phyloP scores from a whole-genome alignment of 2,113 vertebrate species.

The Thalassoma bifasciatum region DNA sequence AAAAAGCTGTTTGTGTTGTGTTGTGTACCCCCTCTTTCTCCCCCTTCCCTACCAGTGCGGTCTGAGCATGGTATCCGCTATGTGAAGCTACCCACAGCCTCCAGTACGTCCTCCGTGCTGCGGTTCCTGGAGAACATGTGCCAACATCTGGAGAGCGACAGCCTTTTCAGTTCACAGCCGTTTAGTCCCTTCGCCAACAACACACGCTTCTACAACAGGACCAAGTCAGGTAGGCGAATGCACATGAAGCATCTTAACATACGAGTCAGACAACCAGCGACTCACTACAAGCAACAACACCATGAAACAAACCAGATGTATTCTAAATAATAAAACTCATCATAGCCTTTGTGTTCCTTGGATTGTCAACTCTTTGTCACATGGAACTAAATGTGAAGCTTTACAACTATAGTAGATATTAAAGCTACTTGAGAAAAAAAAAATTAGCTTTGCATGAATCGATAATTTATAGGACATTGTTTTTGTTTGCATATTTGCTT shows the following conservation, averaged over 20 bases:
- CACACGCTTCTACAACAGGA: conserved; percentile 73
- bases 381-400: too few relatives aligned
- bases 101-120: conserved; percentile 94
- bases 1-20: conserved; percentile 35
- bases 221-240: conserved; percentile 76
- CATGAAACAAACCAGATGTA: too few relatives aligned
- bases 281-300: too few relatives aligned
- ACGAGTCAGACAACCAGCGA: too few relatives aligned
- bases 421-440: too few relatives aligned
- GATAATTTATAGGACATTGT: too few relatives aligned
- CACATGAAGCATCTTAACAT: background rate
- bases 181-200: conserved; percentile 86
- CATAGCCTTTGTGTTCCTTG: too few relatives aligned
- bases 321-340: too few relatives aligned
- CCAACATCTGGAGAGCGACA: conserved; percentile 93
- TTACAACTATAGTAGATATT: too few relatives aligned
- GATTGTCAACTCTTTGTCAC: too few relatives aligned
- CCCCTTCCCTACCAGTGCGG: conserved; percentile 83
- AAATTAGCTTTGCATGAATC: too few relatives aligned
- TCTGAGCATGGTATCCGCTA: conserved; percentile 92
- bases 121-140: conserved; percentile 96
- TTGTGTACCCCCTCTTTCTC: conserved; percentile 60
- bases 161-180: conserved; percentile 95
- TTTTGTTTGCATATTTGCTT: too few relatives aligned
- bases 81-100: conserved; percentile 92